These are phyloP conservation scores for Drosophila busckii DNA, from an alignment of 1,140 invertebrate species.

Conservation along the genomic window DNA sequence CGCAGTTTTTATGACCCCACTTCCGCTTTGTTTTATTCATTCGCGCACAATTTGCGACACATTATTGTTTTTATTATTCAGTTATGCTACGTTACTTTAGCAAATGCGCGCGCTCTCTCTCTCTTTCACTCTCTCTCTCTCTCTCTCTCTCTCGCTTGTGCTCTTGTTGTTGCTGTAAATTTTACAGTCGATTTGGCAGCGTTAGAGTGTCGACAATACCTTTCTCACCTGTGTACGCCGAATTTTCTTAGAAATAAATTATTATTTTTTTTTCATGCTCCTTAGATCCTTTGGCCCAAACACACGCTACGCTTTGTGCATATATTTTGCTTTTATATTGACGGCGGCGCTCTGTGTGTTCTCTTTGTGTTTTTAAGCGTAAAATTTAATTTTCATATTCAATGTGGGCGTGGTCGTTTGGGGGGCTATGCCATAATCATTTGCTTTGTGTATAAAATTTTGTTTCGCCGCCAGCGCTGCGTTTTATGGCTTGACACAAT, in stretches of 20 bases:
- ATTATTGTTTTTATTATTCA: slow-evolving; percentile 75
- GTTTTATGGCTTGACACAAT: slow-evolving; percentile 27
- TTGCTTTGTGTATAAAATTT: slow-evolving; percentile 11
- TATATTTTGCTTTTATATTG: not conserved
- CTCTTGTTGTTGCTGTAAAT: slow-evolving; percentile 20
- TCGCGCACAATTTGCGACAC: slow-evolving; percentile 70
- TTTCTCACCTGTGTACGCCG: slow-evolving; percentile 4
- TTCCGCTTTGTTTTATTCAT: slow-evolving; percentile 73
- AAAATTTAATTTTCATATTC: slow-evolving; percentile 39
- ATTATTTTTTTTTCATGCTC: too few species aligned
- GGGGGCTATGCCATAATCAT: slow-evolving; percentile 13
- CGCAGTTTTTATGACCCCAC: slow-evolving; percentile 67
- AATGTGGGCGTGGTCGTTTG: slow-evolving; percentile 4
- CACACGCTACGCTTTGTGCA: not conserved
- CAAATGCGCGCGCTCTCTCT: slow-evolving; percentile 2
- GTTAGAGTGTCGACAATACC: slow-evolving; percentile 19
- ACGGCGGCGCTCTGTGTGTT: too few species aligned
- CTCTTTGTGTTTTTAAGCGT: slow-evolving; percentile 27
- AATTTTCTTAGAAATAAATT: too few species aligned
- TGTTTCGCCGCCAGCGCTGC: slow-evolving; percentile 1
- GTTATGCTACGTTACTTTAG: slow-evolving; percentile 3
- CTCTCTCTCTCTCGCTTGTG: not conserved
- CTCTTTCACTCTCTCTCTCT: not conserved
- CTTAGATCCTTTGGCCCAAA: too few species aligned
- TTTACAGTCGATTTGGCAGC: slow-evolving; percentile 58